A percentile compares a stretch with the other conserved stretches of the same genome.
phyloP scores from a whole-genome alignment of 2,888 invertebrate genomes.

The Esperia sulphurella region DNA sequence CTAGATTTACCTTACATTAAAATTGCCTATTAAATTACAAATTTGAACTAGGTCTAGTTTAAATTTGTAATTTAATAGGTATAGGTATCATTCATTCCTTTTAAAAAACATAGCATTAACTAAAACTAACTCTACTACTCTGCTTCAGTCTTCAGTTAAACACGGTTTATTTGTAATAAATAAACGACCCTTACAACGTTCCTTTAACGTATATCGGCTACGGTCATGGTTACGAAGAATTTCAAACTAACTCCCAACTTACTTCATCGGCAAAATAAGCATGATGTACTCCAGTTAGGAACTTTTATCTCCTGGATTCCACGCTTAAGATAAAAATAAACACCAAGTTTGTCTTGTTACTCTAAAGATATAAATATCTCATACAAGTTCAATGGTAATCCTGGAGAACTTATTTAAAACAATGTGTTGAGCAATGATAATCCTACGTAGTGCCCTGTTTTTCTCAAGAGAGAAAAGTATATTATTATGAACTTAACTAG shows the following conservation, averaged over 20 bases:
- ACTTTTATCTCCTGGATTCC: slow-evolving; percentile 66
- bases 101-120: slow-evolving; percentile 3
- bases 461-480: no score
- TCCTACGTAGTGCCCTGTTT: no score
- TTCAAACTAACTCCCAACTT: slow-evolving; percentile 47
- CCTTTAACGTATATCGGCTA: slow-evolving; percentile 26
- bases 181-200: slow-evolving; percentile 34
- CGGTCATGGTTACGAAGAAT: slow-evolving; percentile 47
- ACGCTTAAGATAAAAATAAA: slow-evolving; percentile 47
- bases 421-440: no score
- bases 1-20: no score
- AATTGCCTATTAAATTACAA: no score
- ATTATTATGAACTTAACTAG: no score
- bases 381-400: no score
- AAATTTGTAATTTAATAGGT: no score
- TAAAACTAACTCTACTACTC: slow-evolving; percentile 17
- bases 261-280: slow-evolving; percentile 64
- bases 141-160: slow-evolving; percentile 16
- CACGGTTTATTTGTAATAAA: slow-evolving; percentile 17
- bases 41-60: no score
- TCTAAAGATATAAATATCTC: slow-evolving; percentile 10
- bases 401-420: no score
- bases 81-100: no score
- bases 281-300: slow-evolving; percentile 54
- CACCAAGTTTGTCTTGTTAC: slow-evolving; percentile 31